phyloP scores from a whole-genome alignment of 2,888 invertebrate species.

The Spodoptera littoralis region DNA sequence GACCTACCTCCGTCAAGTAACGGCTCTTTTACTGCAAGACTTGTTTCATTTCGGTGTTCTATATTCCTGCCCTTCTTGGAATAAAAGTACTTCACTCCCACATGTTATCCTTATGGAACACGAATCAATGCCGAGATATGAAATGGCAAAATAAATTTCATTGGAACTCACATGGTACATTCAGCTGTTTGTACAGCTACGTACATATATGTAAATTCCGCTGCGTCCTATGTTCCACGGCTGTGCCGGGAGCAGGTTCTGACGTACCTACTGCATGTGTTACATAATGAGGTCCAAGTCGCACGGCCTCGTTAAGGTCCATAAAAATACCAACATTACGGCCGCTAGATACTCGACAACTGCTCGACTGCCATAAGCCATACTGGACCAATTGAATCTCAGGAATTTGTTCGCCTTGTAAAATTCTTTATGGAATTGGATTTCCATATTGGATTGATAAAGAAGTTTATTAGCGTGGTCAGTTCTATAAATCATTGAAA shows the following conservation, averaged over 20 bases:
- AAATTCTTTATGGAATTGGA: constrained; percentile 39
- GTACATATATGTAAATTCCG: not conserved
- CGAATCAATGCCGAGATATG: constrained; percentile 9
- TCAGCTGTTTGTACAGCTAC: not conserved
- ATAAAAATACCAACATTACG: constrained; percentile 50
- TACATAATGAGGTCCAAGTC: constrained; percentile 20
- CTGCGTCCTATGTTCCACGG: too few relatives aligned
- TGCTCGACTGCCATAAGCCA: constrained; percentile 10
- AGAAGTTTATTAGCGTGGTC: constrained; percentile 12
- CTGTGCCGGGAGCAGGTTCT: constrained; percentile 4
- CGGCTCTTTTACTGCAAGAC: constrained; percentile 31
- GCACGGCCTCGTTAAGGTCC: constrained; percentile 38
- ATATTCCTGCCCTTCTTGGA: constrained; percentile 28
- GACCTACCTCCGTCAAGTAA: constrained; percentile 41
- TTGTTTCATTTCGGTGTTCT: constrained; percentile 23
- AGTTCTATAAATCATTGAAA: constrained; percentile 20
- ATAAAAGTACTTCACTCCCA: constrained; percentile 14
- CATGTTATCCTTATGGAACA: constrained; percentile 13
- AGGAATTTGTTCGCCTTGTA: constrained; percentile 47
- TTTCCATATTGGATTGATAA: constrained; percentile 41
- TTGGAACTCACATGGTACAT: not conserved
- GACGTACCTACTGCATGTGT: constrained; percentile 12
- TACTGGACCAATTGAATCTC: constrained; percentile 36
- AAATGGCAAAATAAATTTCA: not conserved
- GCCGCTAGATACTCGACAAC: constrained; percentile 23